Percentiles rank a stretch among this genome's conserved stretches.
phyloP scores from a whole-genome alignment of 2,113 vertebrate genomes.

The Protobothrops flavoviridis region DNA sequence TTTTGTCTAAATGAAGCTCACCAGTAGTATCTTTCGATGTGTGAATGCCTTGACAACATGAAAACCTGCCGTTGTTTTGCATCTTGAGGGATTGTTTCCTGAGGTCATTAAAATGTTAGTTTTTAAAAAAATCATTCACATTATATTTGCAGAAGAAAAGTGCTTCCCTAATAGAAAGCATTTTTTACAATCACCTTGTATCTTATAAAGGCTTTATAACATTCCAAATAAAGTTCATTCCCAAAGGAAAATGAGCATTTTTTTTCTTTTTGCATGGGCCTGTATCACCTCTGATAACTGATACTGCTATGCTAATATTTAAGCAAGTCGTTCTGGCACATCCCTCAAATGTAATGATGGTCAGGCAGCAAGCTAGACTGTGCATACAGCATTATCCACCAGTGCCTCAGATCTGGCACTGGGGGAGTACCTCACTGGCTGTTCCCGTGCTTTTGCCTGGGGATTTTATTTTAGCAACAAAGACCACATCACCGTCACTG shows the following conservation, averaged over 20 bases:
- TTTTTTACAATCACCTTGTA: neutral
- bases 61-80: neutral
- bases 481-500: constrained; percentile 18
- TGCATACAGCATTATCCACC: neutral
- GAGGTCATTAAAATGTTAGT: neutral
- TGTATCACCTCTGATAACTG: constrained; percentile 15
- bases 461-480: constrained; percentile 38
- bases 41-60: neutral
- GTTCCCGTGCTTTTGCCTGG: neutral
- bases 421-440: neutral
- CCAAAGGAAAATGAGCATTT: constrained; percentile 2
- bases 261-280: rapidly evolving
- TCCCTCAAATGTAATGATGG: constrained; percentile 9
- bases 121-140: neutral
- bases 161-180: neutral
- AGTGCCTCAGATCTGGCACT: constrained; percentile 30
- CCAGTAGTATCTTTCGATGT: neutral
- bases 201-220: neutral
- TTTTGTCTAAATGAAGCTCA: constrained; percentile 13
- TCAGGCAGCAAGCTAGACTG: constrained; percentile 1
- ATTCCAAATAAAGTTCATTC: constrained; percentile 1
- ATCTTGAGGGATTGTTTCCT: neutral
- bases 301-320: constrained; percentile 13
- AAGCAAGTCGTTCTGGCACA: neutral
- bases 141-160: neutral